Evolutionary conservation across 1,140 invertebrate species (phyloP).

Genomic region (Agrilus planipennis): DNA sequence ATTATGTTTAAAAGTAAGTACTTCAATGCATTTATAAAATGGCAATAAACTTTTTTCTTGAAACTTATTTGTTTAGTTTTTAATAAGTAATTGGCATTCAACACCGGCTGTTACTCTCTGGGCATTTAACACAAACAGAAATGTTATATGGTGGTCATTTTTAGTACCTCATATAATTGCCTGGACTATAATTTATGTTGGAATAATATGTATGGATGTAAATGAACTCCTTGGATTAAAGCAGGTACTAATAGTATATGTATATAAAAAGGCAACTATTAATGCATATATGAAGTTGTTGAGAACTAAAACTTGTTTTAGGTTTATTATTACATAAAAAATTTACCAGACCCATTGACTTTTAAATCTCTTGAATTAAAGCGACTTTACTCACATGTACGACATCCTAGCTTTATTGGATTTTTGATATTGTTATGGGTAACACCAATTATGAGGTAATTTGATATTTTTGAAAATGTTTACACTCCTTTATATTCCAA

Average conservation of each 20-base stretch:
- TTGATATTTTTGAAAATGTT: slow-evolving; percentile 7
- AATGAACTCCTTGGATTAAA: slow-evolving; percentile 46
- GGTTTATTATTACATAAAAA: slow-evolving; percentile 36
- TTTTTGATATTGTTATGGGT: slow-evolving; percentile 42
- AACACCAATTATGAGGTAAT: slow-evolving; percentile 43
- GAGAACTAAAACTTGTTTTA: slow-evolving; percentile 10
- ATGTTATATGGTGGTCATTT: slow-evolving; percentile 36
- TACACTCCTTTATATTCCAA: slow-evolving; percentile 6
- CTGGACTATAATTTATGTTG: slow-evolving; percentile 49
- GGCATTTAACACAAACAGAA: slow-evolving; percentile 22
- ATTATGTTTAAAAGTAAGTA: slow-evolving; percentile 19
- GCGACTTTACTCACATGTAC: slow-evolving; percentile 39
- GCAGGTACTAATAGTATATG: slow-evolving; percentile 32
- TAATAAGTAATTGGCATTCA: slow-evolving; percentile 24
- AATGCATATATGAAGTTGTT: not conserved
- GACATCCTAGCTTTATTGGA: slow-evolving; percentile 42
- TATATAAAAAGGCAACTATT: not conserved
- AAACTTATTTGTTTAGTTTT: slow-evolving; percentile 14
- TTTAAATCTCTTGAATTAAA: slow-evolving; percentile 37
- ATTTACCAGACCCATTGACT: slow-evolving; percentile 32
- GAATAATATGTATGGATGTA: slow-evolving; percentile 48
- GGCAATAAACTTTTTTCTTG: not conserved
- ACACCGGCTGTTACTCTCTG: slow-evolving; percentile 20
- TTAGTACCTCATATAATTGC: slow-evolving; percentile 37
- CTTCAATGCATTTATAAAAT: not conserved